Evolutionary conservation across 2,888 invertebrate species (phyloP), one percentile per base, ranked within the genome.

Genomic region (Thereva nobilitata): DNA sequence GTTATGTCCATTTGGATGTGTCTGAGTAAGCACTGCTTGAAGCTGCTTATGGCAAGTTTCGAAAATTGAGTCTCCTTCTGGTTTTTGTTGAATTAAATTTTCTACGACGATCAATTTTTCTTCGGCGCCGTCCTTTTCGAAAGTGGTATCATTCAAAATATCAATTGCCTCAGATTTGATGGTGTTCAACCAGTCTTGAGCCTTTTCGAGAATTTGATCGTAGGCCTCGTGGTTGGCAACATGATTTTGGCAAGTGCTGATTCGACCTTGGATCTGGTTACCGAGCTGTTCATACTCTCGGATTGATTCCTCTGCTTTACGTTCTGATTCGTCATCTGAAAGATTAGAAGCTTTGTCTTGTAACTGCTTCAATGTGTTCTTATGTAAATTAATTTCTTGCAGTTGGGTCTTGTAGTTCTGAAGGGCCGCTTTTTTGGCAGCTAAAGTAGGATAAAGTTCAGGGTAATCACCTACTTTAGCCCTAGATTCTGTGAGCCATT

Each of bases 321-420:
- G 86, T 72, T 88, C 89, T 0, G 91, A 89, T 73, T 93, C 92
- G 68, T 89, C 87, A 75, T 95, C 94, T 1, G 89, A 87, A 70
- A 95, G 84, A 6, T 87, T 84, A 42, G 89, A 88, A 1, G 93
- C 88, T 79, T 94, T 92, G 10, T 92, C 92, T 72, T 90, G 88
- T 4, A 97, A 80, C 74, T 94, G 93, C 71, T 90, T 87, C 37
- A 97, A 81, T 72, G 95, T 91, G 67, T 89, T 91, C 75, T 91
- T 90, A 76, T 96, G 94, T 49, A 94, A 85, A 50, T 87, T 88
- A 6, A 96, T 90, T 78, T 96, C 96, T 82, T 95, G 94, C 42
- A 90, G 85, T 47, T 93, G 84, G 0, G 89, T 86, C 78, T 90
- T 91, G 74, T 89, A 90, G 50, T 88, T 86, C 74, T 95, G 93